These are phyloP conservation scores for Passer montanus DNA, from an alignment of 2,113 vertebrate genomes.

Conservation along the genomic window DNA sequence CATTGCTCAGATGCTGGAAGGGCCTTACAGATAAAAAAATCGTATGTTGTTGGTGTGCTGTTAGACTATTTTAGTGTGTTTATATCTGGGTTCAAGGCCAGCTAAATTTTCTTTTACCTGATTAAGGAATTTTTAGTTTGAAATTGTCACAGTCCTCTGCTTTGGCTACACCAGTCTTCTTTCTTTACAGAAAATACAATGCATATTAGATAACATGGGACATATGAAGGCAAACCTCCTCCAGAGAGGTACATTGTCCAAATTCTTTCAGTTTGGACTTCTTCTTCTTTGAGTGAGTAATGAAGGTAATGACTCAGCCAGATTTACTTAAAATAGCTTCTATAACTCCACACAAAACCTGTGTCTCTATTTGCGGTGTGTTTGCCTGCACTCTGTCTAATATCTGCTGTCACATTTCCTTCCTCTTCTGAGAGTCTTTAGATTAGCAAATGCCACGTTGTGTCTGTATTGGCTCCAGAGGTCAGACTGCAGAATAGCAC, in stretches of 20 bases:
- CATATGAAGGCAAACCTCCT: neutral
- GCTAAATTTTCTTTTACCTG: neutral
- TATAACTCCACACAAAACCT: neutral
- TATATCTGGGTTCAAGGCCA: neutral
- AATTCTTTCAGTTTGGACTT: neutral
- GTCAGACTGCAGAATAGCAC: neutral
- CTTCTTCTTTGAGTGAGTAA: neutral
- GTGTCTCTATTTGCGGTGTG: neutral
- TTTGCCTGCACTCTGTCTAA: neutral
- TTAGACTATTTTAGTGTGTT: neutral
- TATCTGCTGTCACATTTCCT: neutral
- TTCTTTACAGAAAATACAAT: neutral
- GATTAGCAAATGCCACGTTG: neutral
- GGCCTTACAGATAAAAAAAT: neutral
- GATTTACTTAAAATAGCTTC: neutral
- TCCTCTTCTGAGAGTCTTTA: neutral
- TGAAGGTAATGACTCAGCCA: neutral
- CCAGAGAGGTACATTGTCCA: neutral
- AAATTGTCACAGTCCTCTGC: neutral
- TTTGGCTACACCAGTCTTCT: neutral
- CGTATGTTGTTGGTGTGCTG: fast-evolving
- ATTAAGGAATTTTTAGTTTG: neutral
- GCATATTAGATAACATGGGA: neutral
- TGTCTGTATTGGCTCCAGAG: neutral
- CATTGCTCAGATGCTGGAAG: neutral